A percentile compares a stretch with the other conserved stretches of the same genome.
These are phyloP conservation scores for Apotomis turbidana DNA, from an alignment of 2,888 invertebrate genomes.

Conservation along the genomic window DNA sequence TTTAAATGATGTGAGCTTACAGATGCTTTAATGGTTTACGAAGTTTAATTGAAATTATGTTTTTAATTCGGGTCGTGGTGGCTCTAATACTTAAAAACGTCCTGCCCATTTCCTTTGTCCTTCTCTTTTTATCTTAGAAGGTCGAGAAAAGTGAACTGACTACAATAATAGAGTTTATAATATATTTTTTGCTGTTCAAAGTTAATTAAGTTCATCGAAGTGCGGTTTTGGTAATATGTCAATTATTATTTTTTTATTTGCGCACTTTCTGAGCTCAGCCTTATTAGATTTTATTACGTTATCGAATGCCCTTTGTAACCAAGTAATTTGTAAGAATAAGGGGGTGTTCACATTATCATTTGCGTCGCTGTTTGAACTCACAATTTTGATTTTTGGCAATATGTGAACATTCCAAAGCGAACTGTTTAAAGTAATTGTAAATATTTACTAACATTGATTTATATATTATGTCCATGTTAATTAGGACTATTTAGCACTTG, in stretches of 20 bases:
- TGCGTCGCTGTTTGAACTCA: conserved; percentile 13
- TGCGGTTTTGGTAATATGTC: conserved; percentile 26
- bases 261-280: conserved; percentile 35
- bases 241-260: conserved; percentile 30
- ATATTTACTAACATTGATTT: conserved; percentile 36
- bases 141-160: conserved; percentile 2
- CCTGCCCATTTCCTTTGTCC: neutral
- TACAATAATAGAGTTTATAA: conserved; percentile 3
- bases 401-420: conserved; percentile 40
- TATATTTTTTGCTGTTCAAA: conserved; percentile 17
- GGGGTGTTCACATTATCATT: conserved; percentile 35
- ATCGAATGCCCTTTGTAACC: conserved; percentile 33
- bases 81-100: conserved; percentile 30
- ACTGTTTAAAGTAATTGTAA: conserved; percentile 34
- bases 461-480: conserved; percentile 28
- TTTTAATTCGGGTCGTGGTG: neutral
- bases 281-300: conserved; percentile 34
- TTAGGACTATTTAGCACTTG: conserved; percentile 32
- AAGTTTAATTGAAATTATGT: conserved; percentile 23
- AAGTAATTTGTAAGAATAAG: conserved; percentile 32
- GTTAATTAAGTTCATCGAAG: conserved; percentile 31
- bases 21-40: conserved; percentile 62
- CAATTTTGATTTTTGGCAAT: conserved; percentile 15
- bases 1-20: conserved; percentile 71
- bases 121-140: neutral